phyloP scores from a whole-genome alignment of 1,140 invertebrate species.

The Papilio polyxenes region DNA sequence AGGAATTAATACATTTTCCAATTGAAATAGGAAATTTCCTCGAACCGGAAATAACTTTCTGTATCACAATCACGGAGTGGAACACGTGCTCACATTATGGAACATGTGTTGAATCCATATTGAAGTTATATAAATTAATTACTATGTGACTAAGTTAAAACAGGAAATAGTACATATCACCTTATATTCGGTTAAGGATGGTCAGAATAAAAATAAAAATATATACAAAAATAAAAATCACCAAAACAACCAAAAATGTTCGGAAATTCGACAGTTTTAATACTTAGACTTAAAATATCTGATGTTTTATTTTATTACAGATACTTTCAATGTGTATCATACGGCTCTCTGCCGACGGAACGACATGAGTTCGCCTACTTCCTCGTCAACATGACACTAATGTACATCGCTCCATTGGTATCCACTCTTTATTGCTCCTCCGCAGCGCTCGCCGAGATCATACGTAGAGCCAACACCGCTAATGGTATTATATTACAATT shows the following conservation, averaged over 20 bases:
- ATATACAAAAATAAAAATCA: too few species aligned
- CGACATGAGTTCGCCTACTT: conserved; percentile 88
- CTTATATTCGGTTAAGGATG: too few species aligned
- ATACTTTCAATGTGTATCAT: conserved; percentile 92
- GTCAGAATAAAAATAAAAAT: too few species aligned
- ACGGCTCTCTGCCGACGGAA: conserved; percentile 85
- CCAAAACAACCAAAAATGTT: too few species aligned
- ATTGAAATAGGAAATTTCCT: background rate
- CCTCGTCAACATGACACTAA: conserved; percentile 89
- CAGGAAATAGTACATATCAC: too few species aligned
- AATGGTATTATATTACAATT: conserved; percentile 72
- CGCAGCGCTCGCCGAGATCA: conserved; percentile 91
- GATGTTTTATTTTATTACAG: conserved; percentile 47
- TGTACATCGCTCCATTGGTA: conserved; percentile 91
- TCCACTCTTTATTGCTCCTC: conserved; percentile 93
- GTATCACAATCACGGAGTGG: background rate
- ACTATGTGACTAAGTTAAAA: background rate
- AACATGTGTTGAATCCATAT: background rate
- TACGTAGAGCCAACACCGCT: conserved; percentile 82
- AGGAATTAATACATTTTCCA: background rate
- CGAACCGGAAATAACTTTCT: background rate
- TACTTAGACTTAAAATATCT: background rate
- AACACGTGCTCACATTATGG: background rate
- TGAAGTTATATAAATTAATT: background rate
- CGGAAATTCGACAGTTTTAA: background rate